Evolutionary conservation across 2,113 vertebrate genomes (phyloP), one percentile per base, ranked within the genome.

Genomic region (Calidris pugnax): DNA sequence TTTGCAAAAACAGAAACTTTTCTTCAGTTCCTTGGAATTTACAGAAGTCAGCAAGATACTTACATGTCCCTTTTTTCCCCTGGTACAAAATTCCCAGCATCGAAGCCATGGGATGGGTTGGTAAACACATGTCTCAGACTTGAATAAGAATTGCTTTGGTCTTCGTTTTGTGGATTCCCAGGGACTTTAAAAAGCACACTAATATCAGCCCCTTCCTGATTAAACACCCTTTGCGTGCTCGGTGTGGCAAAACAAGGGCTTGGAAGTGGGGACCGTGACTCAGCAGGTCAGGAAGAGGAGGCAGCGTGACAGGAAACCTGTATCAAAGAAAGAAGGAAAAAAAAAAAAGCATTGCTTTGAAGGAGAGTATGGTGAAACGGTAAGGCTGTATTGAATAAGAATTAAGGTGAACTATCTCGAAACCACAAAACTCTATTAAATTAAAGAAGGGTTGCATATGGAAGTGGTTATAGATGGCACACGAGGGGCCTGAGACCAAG

Each of bases 51-150:
- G 8, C n/a, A 59, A 59, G 27, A 5, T 20, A 7, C 6, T 28
- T 39, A 8, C 0, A 0, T 6, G 27, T 48, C 20, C 1, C 12
- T 48, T 28, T 26, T 9, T 4, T 3, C 8, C 22, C 19, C 51
- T 6, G 5, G 53, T 24, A 1, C 6, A 4, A 15, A 14, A 33
- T 24, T 77, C 37, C 60, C 12, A 43, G 43, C 0, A 0, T 41
- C 1, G 30, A 72, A 76, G 20, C 62, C 32, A 13, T 3, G 7
- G 0, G 0, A 1, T 9, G 20, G 26, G 7, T 5, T 62, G 55
- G 20, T 35, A 22, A 68, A 9, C 14, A 8, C 12, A 0, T 23
- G 39, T 39, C 45, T 74, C 35, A 30, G 59, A 37, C 11, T 24
- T 32, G 27, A 73, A 63, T 68, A 67, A 59, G 32, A 37, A 47